Percentiles rank a stretch among this genome's conserved stretches.
Conservation (phyloP, 2,797 vertebrate species). For the Onychomys torridus region DNA sequence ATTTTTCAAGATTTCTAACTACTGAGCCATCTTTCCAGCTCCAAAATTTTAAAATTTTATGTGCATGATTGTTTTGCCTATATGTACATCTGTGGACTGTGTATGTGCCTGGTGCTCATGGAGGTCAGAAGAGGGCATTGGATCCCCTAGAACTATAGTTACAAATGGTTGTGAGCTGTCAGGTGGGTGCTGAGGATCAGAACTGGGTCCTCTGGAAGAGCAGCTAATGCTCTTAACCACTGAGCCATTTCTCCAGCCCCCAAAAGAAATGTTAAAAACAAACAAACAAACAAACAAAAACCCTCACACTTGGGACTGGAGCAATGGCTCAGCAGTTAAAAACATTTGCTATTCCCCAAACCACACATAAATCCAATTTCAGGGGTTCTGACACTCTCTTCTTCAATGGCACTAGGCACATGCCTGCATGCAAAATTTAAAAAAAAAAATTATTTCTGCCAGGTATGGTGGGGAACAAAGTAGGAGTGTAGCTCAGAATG, state of each 20-base stretch:
- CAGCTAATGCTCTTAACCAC: background rate
- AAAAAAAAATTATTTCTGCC: background rate
- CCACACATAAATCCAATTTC: background rate
- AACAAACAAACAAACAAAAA: background rate
- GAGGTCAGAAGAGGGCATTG: background rate
- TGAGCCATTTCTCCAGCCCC: too few species aligned
- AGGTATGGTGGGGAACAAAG: background rate
- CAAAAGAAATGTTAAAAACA: background rate
- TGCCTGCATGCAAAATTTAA: background rate
- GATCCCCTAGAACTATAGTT: background rate
- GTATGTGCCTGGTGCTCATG: background rate
- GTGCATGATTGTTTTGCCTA: background rate
- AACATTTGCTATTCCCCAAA: background rate
- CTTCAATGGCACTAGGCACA: background rate
- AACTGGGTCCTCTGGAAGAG: too few species aligned
- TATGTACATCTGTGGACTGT: background rate
- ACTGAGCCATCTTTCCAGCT: background rate
- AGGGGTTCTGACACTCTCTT: background rate
- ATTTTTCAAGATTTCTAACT: background rate
- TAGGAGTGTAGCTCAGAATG: background rate
- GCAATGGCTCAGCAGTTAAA: background rate
- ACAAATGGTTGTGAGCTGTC: background rate
- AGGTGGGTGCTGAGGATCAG: background rate
- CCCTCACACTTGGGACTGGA: background rate
- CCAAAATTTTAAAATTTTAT: background rate